These are phyloP conservation scores for Barypeithes pellucidus DNA, from an alignment of 2,888 invertebrate genomes.

Conservation along the genomic window DNA sequence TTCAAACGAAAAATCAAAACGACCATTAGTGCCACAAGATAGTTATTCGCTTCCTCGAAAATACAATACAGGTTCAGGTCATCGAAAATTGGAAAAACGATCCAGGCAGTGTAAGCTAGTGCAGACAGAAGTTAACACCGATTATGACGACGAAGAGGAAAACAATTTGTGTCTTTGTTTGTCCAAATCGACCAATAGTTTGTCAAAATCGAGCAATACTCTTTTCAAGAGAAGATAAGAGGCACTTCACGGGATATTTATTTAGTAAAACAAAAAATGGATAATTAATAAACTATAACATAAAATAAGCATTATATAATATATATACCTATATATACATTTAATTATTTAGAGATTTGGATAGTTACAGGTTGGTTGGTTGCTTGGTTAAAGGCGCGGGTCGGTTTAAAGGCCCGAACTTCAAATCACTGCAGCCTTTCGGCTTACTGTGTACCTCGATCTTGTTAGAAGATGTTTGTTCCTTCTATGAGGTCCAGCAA, in stretches of 20 bases:
- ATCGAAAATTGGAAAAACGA: not conserved
- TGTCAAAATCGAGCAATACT: not conserved
- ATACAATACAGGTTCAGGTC: not conserved
- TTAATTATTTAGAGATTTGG: too few species aligned
- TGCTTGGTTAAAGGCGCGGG: too few species aligned
- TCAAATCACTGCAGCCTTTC: too few species aligned
- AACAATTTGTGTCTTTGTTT: not conserved
- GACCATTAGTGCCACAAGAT: not conserved
- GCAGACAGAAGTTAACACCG: not conserved
- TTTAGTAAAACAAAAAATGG: too few species aligned
- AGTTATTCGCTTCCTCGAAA: not conserved
- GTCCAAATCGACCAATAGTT: constrained; percentile 2
- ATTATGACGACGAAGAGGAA: not conserved
- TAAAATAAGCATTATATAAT: too few species aligned
- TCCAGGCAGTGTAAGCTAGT: not conserved
- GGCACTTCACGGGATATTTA: not conserved
- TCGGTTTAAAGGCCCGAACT: too few species aligned
- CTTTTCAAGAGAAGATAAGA: not conserved
- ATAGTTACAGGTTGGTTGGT: too few species aligned
- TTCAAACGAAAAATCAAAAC: not conserved
- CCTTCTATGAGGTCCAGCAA: too few species aligned
- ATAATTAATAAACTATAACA: too few species aligned
- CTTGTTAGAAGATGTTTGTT: too few species aligned
- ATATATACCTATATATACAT: too few species aligned
- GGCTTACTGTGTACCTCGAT: too few species aligned